Base-by-base conservation (phyloP, 2,113 vertebrate species). In the Otocyon megalotis region DNA sequence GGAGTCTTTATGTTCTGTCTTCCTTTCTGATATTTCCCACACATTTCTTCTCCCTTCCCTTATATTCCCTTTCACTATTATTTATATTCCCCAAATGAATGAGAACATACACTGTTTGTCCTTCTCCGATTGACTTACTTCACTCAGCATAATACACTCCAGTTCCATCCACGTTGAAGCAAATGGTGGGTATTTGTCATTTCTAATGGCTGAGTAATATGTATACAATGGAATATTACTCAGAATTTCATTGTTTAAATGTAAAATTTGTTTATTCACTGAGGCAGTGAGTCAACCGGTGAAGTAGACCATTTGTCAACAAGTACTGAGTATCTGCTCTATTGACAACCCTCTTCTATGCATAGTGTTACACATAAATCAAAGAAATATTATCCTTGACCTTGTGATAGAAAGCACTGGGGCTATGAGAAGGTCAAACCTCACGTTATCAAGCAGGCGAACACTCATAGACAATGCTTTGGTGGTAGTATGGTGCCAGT, bases 241-340 rank as follows among this genome's bases (percentile, higher is more conserved):
- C 37, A 74, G 76, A 62, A 60, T 65, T 79, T 91, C 35, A 72
- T 76, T 79, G 32, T 79, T 93, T 69, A 93, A 90, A 62, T 30
- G 11, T n/a, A 96, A 69, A 62, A 90, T 88, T 86, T 93, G 92
- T 84, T 93, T 92, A 88, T 85, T 65, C 50, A 32, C 14, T 63
- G 14, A 30, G 83, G 72, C 65, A 53, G 22, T 10, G n/a, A 89
- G 87, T 91, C 54, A 62, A n/a, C 2, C 67, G 65, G 72, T 54
- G 93, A 93, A 67, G 58, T 3, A 11, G 50, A 48, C 56, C 69
- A 80, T 84, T 94, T 96, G 89, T 94, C 60, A 69, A 67, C 26
- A 56, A 89, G 74, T 16, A 15, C 76, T 37, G 43, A 90, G 54
- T 30, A 24, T 79, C 62, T 56, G 24, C 20, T 37, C 11, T 65